Base-by-base conservation (phyloP, 2,797 vertebrate species). In the Notamacropus eugenii region DNA sequence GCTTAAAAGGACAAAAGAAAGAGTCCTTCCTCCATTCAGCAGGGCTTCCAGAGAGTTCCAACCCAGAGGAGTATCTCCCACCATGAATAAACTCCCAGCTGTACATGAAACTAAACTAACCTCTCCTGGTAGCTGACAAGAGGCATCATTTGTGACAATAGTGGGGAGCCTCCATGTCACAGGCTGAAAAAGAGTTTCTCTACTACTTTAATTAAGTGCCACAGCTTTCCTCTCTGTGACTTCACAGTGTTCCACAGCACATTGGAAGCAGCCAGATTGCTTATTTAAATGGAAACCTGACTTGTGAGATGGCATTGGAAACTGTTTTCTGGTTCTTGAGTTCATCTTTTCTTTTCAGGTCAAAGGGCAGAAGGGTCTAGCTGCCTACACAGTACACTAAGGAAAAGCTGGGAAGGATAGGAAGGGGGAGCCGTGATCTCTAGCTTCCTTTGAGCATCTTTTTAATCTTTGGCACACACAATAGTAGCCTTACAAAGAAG, bases 41-140 rank as follows among this genome's bases (percentile, higher is more conserved):
- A 95, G 94, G 96, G 92, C 91, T 97, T 97, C 97, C 87, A 98
- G 97, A 96, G 55, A 3, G 90, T 90, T 92, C n/a, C 93, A 40
- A 96, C 13, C 92, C 97, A 98, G 97, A 98, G 92, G 96, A 97
- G 91, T 91, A 2, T 93, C 94, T 97, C 97, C 94, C 98, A 97
- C 92, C 96, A 55, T 92, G 91, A 93, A 95, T 95, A 97, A 98
- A 97, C 95, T 97, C 98, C 92, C 92, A 98, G 96, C 97, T 98
- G 96, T 96, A 91, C 97, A 95, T 97, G 96, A 98, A 98, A 98
- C 98, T 98, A 97, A 98, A 98, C 91, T 29, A 2, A 96, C 96
- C 91, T 98, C 95, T 90, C 10, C 97, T 97, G 92, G 95, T 97
- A 93, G 98, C 97, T 97, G 96, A 98, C 92, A 98, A 98, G 98